Evolutionary conservation across 2,113 vertebrate genomes (phyloP), one percentile per base, ranked within the genome.

Genomic region (Balaenoptera acutorostrata): DNA sequence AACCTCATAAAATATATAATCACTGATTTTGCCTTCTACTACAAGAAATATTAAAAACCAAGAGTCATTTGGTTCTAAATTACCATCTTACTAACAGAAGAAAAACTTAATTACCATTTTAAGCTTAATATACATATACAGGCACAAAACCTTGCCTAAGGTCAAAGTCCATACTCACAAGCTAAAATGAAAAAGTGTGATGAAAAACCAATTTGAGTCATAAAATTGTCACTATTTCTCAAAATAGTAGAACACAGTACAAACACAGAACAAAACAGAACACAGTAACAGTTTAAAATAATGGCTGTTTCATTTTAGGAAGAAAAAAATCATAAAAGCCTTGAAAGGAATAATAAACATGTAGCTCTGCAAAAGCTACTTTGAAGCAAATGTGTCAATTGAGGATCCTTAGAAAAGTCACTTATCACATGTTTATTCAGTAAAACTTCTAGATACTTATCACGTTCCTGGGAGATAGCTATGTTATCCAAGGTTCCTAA

Each of bases 31-130:
- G 46, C 69, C 83, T 97, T 95, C n/a, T 75, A 92, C 15, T 93
- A 95, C 12, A 93, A 93, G 72, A 95, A 96, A 77, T 71, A 94
- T 1, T 29, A 89, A 95, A 90, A 98, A 97, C 20, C 33, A 89
- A 83, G 33, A 59, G 6, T 68, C 13, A 95, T n/a, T 29, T 74
- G 7, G 44, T 77, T 87, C 80, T 72, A 84, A 88, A 90, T 77
- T 61, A 92, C 10, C 88, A 93, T 14, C 63, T 92, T 57, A 84
- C 31, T 88, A 97, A 95, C 0, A 80, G 15, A 93, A 93, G 23
- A 87, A 85, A 93, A 95, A 52, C 2, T 57, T 90, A 78, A 69
- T 72, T 91, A 93, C 20, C 68, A 82, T 57, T 68, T 96, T 72
- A 80, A 59, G 59, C n/a, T 77, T 90, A 68, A 17, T 69, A 36